phyloP scores from a whole-genome alignment of 2,113 vertebrate genomes.

The Channa maculata region DNA sequence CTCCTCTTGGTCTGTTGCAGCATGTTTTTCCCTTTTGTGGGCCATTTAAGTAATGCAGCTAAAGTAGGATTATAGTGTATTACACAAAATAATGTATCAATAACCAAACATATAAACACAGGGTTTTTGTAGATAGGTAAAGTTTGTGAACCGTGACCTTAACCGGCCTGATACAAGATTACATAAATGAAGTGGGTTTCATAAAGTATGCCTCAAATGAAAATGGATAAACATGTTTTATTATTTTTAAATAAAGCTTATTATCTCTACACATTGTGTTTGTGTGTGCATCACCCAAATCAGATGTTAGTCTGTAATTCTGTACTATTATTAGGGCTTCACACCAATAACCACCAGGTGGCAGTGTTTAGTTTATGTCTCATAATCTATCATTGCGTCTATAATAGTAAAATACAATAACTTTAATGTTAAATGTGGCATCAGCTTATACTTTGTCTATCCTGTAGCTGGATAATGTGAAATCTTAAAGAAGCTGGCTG shows the following conservation, averaged over 20 bases:
- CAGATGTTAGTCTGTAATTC: not conserved
- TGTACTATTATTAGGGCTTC: not conserved
- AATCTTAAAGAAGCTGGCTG: constrained; percentile 21
- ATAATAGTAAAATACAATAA: constrained; percentile 6
- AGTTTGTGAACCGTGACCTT: constrained; percentile 4
- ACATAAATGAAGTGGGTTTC: constrained; percentile 1
- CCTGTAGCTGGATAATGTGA: not conserved
- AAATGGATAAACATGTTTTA: constrained; percentile 46
- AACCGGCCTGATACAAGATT: not conserved
- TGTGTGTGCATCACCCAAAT: not conserved
- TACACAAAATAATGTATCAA: constrained; percentile 1
- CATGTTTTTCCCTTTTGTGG: constrained; percentile 9
- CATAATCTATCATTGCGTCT: not conserved
- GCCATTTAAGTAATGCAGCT: constrained; percentile 7
- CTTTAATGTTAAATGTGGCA: not conserved
- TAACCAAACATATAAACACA: not conserved
- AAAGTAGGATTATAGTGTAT: constrained; percentile 16
- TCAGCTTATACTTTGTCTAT: not conserved
- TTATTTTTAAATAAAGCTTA: constrained; percentile 48
- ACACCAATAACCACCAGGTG: constrained; percentile 54
- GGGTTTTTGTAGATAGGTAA: not conserved
- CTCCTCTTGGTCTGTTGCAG: not conserved
- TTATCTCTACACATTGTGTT: not conserved
- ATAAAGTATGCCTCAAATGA: constrained; percentile 2
- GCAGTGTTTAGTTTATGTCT: constrained; percentile 28